A percentile compares a stretch with the other conserved stretches of the same genome.
Conservation (phyloP, 2,888 invertebrate species). For the Nephrotoma flavescens region DNA sequence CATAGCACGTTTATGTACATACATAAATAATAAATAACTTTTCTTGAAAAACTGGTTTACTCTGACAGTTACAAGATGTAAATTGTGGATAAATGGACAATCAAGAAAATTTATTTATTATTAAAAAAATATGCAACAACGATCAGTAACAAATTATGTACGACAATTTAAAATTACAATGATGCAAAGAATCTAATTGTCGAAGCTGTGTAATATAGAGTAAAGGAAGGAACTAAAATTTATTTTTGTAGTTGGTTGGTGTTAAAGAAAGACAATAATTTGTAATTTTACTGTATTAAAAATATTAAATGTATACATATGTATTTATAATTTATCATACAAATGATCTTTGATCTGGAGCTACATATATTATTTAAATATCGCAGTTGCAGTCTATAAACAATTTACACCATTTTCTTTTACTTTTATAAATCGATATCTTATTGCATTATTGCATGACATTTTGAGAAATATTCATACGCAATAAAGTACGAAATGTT, state of each 20-base stretch:
- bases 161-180: neutral
- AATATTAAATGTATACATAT: neutral
- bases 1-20: neutral
- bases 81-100: neutral
- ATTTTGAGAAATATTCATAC: neutral
- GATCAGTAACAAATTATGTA: neutral
- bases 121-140: neutral
- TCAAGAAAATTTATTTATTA: neutral
- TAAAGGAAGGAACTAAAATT: neutral
- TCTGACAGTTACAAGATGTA: neutral
- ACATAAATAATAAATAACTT: neutral
- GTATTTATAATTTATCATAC: neutral
- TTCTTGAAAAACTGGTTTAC: neutral
- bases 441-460: neutral
- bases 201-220: neutral
- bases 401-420: neutral
- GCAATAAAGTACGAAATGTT: neutral
- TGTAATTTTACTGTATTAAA: neutral
- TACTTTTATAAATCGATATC: neutral
- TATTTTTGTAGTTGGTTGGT: neutral
- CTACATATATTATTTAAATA: neutral
- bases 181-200: neutral
- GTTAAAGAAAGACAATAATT: neutral
- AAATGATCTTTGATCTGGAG: neutral
- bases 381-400: neutral